Base-by-base conservation (phyloP, 2,797 vertebrate species). In the Sandelia bainsii region DNA sequence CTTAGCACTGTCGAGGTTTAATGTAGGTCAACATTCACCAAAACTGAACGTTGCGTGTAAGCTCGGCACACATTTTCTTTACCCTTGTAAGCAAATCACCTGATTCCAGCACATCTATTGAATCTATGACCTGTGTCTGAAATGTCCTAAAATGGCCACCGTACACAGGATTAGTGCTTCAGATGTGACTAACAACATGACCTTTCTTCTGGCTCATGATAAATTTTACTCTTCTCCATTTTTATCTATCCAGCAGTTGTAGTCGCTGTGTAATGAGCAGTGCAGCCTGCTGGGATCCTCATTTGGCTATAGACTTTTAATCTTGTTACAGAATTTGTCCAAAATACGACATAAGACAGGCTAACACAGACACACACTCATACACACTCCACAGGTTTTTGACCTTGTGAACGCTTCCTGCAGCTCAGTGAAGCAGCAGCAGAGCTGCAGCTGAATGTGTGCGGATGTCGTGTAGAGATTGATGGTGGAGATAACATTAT, bases 401-500 rank as follows among this genome's bases (percentile, higher is more conserved):
- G 77, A 72, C 85, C 64, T 75, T 79, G 63, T 29, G 46, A 34
- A 2, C 1, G 49, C 62, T 19, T 69, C 67, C 61, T 75, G 52
- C 46, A 32, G 68, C 9, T 48, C 61, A 45, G 73, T 51, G 68
- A 25, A 67, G 73, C 76, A 32, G 62, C 59, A 2, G 23, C 52
- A 23, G 72, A 13, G 78, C 68, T 70, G 61, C 70, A 60, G 61
- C 67, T 44, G 34, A 50, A 27, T 10, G 53, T 27, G 60, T 58
- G 62, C 80, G 76, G 59, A 78, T 69, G 83, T 85, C 67, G 58
- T 52, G 42, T 6, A 48, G 68, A 83, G 69, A 76, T 59, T 69
- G 72, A 84, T 52, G 61, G 37, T 56, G 78, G 40, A 45, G 70
- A 77, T 79, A 45, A 79, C 14, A 11, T 68, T 69, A 74, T 79